A percentile compares a stretch with the other conserved stretches of the same genome.
Conservation (phyloP, 2,888 invertebrate species). For the Epirrhoe alternata region DNA sequence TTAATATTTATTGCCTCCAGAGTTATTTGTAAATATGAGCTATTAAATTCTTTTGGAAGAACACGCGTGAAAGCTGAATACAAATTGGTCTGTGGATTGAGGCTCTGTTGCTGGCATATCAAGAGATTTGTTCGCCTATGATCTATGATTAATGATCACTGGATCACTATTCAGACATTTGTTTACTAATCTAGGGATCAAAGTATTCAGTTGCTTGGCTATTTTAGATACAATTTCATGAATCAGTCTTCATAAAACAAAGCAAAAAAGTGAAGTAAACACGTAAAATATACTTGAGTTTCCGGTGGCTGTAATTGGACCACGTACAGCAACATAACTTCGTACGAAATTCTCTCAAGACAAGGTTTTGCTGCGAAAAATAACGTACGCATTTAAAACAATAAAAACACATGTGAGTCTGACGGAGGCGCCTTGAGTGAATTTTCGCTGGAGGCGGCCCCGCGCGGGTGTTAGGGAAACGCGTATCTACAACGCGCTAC, state of each 20-base stretch:
- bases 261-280: constrained; percentile 44
- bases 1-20: constrained; percentile 69
- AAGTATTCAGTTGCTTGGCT: background rate
- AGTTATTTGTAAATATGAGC: constrained; percentile 60
- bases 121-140: constrained; percentile 33
- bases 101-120: constrained; percentile 37
- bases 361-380: constrained; percentile 66
- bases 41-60: constrained; percentile 56
- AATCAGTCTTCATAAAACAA: constrained; percentile 40
- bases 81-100: constrained; percentile 38
- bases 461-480: constrained; percentile 47
- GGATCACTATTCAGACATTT: constrained; percentile 10
- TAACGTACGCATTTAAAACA: constrained; percentile 78
- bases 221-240: constrained; percentile 4
- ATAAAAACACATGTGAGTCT: constrained; percentile 75
- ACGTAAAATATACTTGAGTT: constrained; percentile 50
- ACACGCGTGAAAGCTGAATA: constrained; percentile 43
- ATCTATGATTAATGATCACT: constrained; percentile 19
- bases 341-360: constrained; percentile 62
- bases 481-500: constrained; percentile 51
- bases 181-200: constrained; percentile 14
- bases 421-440: constrained; percentile 71
- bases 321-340: constrained; percentile 67
- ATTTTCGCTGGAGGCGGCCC: constrained; percentile 63
- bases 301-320: constrained; percentile 62